phyloP scores from a whole-genome alignment of 1,140 invertebrate genomes.

The Zaprionus taronus region DNA sequence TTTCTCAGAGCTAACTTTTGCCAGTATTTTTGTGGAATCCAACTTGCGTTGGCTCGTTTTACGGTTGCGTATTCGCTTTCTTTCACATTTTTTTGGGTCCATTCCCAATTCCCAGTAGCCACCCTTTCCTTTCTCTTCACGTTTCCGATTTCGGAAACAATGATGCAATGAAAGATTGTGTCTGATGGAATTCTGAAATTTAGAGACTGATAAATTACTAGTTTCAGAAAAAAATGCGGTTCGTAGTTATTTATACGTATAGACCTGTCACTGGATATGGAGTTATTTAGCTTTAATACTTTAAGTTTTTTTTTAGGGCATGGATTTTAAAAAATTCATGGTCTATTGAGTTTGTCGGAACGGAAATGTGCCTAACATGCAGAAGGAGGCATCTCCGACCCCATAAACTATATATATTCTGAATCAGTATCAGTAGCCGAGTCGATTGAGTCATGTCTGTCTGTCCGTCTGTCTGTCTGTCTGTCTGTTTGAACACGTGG shows the following conservation, averaged over 20 bases:
- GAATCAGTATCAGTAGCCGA: too few species aligned
- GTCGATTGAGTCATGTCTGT: too few species aligned
- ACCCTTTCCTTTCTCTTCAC: conserved; percentile 82
- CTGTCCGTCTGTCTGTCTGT: too few species aligned
- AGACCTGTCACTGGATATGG: background rate
- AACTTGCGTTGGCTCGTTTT: conserved; percentile 48
- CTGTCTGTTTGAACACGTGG: too few species aligned
- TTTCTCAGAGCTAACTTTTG: background rate
- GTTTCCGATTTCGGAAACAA: conserved; percentile 81
- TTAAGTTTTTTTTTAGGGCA: too few species aligned
- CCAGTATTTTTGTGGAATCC: background rate
- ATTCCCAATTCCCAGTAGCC: conserved; percentile 83
- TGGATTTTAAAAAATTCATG: too few species aligned
- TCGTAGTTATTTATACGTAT: background rate
- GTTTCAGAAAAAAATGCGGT: background rate
- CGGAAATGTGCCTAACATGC: too few species aligned
- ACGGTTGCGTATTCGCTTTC: conserved; percentile 78
- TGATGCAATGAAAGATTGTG: conserved; percentile 81
- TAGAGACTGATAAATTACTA: background rate
- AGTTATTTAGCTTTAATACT: too few species aligned
- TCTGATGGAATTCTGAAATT: conserved; percentile 79
- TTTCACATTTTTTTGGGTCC: conserved; percentile 76
- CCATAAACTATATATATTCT: too few species aligned
- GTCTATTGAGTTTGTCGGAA: too few species aligned
- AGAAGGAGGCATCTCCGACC: too few species aligned